Percentiles rank a stretch among this genome's conserved stretches.
Conservation (phyloP, 2,113 vertebrate genomes). For the Misgurnus anguillicaudatus region DNA sequence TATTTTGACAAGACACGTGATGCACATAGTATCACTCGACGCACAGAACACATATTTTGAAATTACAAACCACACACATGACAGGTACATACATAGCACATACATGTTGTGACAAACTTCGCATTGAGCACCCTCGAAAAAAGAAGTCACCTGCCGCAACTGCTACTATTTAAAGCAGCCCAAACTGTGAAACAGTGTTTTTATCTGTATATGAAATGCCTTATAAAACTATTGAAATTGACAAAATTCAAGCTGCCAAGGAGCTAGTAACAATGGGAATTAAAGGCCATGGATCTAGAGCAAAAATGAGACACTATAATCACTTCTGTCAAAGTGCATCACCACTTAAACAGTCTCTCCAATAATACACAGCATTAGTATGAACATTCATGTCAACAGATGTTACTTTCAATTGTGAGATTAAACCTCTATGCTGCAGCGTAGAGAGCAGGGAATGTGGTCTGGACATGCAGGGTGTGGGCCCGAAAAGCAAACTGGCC, state of each 20-base stretch:
- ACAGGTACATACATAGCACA: too few relatives aligned
- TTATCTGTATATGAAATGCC: too few relatives aligned
- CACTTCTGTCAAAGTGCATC: not conserved
- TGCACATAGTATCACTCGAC: too few relatives aligned
- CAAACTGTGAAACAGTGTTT: too few relatives aligned
- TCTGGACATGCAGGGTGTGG: slow-evolving; percentile 28
- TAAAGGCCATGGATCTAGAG: not conserved
- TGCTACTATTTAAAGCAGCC: too few relatives aligned
- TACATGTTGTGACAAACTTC: too few relatives aligned
- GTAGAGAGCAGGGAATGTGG: slow-evolving; percentile 24
- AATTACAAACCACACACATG: too few relatives aligned
- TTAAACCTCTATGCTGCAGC: slow-evolving; percentile 21
- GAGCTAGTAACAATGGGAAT: not conserved
- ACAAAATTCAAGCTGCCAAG: not conserved
- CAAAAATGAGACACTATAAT: not conserved
- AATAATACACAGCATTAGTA: not conserved
- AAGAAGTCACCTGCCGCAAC: too few relatives aligned
- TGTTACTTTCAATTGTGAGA: not conserved
- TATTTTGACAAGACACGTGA: too few relatives aligned
- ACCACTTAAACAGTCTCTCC: not conserved
- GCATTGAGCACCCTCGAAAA: too few relatives aligned
- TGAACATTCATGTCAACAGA: not conserved
- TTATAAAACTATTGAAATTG: not conserved
- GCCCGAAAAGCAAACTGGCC: slow-evolving; percentile 27
- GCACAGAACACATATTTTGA: too few relatives aligned